Evolutionary conservation across 2,888 invertebrate species (phyloP).

Genomic region (Cryptus armator): DNA sequence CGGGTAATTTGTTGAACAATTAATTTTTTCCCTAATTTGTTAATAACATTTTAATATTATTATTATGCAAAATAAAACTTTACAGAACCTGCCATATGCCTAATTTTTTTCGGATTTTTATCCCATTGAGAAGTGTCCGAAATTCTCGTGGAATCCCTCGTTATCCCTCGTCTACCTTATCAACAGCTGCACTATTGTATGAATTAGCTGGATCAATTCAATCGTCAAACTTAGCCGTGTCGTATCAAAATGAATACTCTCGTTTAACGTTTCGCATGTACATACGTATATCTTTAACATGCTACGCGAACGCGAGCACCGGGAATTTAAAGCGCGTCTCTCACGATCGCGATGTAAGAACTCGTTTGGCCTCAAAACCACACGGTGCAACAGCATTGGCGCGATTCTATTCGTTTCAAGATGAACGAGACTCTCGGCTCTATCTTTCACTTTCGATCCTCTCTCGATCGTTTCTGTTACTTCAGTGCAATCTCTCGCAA

Average conservation of each 20-base stretch:
- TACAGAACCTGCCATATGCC: too few species aligned
- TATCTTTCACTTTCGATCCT: neutral
- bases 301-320: slow-evolving; percentile 11
- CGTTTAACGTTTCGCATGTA: neutral
- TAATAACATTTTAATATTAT: too few species aligned
- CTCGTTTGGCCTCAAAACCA: slow-evolving; percentile 74
- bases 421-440: slow-evolving; percentile 69
- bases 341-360: slow-evolving; percentile 41
- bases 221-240: neutral
- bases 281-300: neutral
- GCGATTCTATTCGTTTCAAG: slow-evolving; percentile 76
- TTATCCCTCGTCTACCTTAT: too few species aligned
- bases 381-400: slow-evolving; percentile 73
- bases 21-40: too few species aligned
- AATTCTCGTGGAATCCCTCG: too few species aligned
- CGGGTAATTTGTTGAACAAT: too few species aligned
- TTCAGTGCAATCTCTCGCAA: neutral
- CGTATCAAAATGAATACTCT: neutral
- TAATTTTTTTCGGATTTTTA: too few species aligned
- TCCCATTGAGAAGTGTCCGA: too few species aligned
- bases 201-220: too few species aligned
- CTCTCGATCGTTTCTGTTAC: slow-evolving; percentile 18
- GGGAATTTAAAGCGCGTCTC: slow-evolving; percentile 25
- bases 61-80: too few species aligned
- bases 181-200: too few species aligned